A percentile compares a stretch with the other conserved stretches of the same genome.
Evolutionary conservation across 2,797 vertebrate species (phyloP).

Genomic region (Notolepis coatsorum): DNA sequence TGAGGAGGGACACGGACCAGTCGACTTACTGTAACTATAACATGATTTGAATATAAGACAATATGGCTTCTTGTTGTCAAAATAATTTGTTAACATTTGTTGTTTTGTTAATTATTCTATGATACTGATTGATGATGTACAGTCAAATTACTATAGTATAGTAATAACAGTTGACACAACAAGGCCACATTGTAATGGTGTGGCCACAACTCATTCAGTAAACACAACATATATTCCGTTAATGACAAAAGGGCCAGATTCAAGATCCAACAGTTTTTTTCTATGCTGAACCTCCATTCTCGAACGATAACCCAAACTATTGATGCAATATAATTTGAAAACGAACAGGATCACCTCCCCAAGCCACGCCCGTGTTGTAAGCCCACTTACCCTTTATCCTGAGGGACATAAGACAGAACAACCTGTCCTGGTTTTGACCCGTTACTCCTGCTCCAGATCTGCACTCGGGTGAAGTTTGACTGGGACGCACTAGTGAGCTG

Average conservation of each 20-base stretch:
- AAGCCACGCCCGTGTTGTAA: not conserved
- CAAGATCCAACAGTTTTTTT: not conserved
- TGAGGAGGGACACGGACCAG: not conserved
- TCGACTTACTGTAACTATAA: no score
- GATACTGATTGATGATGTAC: not conserved
- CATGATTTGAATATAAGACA: not conserved
- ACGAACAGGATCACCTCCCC: not conserved
- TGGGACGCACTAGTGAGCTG: not conserved
- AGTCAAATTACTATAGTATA: not conserved
- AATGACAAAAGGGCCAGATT: not conserved
- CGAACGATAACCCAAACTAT: not conserved
- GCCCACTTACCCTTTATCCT: constrained; percentile 41
- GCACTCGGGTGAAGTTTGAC: not conserved
- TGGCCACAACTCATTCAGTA: not conserved
- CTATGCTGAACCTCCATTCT: no score
- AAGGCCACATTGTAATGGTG: not conserved
- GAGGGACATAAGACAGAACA: not conserved
- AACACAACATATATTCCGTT: not conserved
- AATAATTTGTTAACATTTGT: not conserved
- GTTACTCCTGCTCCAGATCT: not conserved
- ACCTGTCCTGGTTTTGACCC: not conserved
- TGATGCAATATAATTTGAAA: not conserved
- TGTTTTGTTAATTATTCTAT: not conserved
- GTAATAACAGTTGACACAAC: not conserved
- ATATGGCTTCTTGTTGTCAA: not conserved